Evolutionary conservation across 2,113 vertebrate genomes (phyloP), one percentile per base, ranked within the genome.

Genomic region (Rhineura floridana): DNA sequence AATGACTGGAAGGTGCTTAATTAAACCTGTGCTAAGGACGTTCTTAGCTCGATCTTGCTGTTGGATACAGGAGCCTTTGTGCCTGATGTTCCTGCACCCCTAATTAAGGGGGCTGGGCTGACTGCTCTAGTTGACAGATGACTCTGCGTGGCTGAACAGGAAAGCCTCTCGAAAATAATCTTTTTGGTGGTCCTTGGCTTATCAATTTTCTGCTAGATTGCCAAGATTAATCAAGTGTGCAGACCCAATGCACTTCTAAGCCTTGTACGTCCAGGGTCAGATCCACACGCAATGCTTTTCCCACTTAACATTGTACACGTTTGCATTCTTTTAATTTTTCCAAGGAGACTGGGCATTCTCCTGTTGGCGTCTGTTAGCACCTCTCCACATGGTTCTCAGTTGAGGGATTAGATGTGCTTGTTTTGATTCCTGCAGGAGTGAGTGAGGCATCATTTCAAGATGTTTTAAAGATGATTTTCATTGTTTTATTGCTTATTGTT

Each of bases 101-200:
- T 98, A 96, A 98, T 97, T 95, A 97, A 96, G 91, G 95, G 94
- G 96, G 96, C 94, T 89, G 96, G 95, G 91, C 96, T 91, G 94
- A 85, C 93, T 87, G 93, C 90, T 94, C 30, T 90, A 96, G 96
- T 96, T 96, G 95, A 96, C 94, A 92, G 95, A 90, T 92, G 96
- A 96, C 96, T 97, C 2, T 93, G 97, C 96, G 91, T 72, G 91
- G 89, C 91, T 91, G 91, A 87, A 78, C 89, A 33, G 13, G 76
- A 44, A 86, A 91, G 50, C 86, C 52, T 15, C 89, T 87, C 15
- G 89, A 46, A 52, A 92, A 81, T 85, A 90, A 15, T 13, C 90
- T 91, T 88, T 77, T 75, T 88, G 62, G 86, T 88, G 42, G 62
- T 39, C 79, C 87, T 90, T 73, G 83, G 73, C 50, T 88, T 84